These are phyloP conservation scores for Caranx melampygus DNA, from an alignment of 2,113 vertebrate species.

Conservation along the genomic window DNA sequence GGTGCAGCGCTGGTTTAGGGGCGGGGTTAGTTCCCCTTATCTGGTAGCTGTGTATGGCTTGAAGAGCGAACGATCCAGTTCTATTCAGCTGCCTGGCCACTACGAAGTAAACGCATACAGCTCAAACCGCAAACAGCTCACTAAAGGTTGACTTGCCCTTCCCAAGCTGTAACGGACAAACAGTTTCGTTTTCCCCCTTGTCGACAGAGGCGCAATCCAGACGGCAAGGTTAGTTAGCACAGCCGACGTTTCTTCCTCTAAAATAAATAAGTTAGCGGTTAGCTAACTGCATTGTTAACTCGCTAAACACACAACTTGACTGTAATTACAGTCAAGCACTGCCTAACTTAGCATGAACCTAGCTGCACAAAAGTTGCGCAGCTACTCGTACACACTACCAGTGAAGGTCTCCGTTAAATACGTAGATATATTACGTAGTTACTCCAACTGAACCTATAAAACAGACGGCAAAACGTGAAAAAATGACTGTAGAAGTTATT, in stretches of 20 bases:
- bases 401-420: neutral
- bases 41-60: too few relatives aligned
- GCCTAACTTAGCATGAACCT: neutral
- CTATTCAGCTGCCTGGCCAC: accelerated
- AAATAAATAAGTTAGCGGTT: neutral
- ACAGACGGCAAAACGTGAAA: neutral
- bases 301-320: neutral
- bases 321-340: neutral
- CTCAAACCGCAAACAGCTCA: neutral
- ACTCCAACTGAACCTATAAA: neutral
- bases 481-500: neutral
- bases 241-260: neutral
- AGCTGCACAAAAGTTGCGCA: constrained; percentile 42
- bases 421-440: neutral
- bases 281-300: neutral
- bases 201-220: neutral
- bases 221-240: constrained; percentile 38
- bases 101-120: neutral
- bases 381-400: neutral
- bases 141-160: constrained; percentile 40
- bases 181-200: constrained; percentile 15
- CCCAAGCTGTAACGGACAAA: neutral
- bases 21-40: neutral
- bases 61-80: neutral
- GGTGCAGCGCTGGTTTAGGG: neutral